phyloP scores from a whole-genome alignment of 2,888 invertebrate species.

The Chrysodeixis includens region DNA sequence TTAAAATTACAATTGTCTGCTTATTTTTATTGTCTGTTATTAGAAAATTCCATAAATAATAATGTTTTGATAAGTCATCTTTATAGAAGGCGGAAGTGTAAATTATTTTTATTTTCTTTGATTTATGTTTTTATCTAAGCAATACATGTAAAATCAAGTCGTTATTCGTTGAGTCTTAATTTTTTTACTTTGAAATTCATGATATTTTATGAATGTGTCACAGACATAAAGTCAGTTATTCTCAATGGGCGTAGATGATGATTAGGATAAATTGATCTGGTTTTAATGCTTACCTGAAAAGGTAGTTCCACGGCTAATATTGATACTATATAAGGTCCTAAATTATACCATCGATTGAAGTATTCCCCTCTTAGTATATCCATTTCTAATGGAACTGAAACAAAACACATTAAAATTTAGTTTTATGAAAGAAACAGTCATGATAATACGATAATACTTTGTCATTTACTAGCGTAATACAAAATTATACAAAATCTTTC shows the following conservation, averaged over 20 bases:
- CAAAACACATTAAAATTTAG: conserved; percentile 55
- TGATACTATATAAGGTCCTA: conserved; percentile 96
- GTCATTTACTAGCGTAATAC: too few relatives aligned
- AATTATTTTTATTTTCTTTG: neutral
- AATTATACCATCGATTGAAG: conserved; percentile 97
- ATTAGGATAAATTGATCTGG: too few relatives aligned
- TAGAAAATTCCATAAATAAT: neutral
- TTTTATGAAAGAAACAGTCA: too few relatives aligned
- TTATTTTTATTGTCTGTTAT: neutral
- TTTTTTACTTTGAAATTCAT: too few relatives aligned
- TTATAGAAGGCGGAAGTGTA: neutral
- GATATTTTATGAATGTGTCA: too few relatives aligned
- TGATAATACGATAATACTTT: too few relatives aligned
- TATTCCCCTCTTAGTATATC: conserved; percentile 95
- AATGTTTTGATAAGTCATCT: neutral
- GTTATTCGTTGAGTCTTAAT: too few relatives aligned
- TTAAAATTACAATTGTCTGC: neutral
- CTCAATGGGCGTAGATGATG: too few relatives aligned
- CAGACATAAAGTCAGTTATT: too few relatives aligned
- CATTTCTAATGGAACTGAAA: conserved; percentile 97
- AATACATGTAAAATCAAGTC: too few relatives aligned
- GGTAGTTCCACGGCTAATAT: conserved; percentile 96
- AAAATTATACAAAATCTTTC: too few relatives aligned
- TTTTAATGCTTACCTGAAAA: conserved; percentile 90
- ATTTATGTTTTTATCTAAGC: too few relatives aligned